Conservation (phyloP, 2,888 invertebrate genomes). For the Rhamnusium bicolor region DNA sequence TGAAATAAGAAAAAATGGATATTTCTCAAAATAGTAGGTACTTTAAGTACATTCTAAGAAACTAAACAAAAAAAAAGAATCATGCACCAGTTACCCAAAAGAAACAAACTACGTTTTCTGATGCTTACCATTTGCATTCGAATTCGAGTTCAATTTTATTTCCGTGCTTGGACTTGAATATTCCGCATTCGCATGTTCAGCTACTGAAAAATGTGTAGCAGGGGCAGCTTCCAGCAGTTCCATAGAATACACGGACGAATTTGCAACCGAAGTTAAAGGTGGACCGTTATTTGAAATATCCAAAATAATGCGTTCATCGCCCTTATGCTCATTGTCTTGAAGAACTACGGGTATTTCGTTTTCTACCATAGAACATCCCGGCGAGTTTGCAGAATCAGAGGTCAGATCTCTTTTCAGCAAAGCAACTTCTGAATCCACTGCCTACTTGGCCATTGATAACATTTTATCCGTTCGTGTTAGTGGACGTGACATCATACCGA, state of each 20-base stretch:
- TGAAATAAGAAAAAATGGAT: not conserved
- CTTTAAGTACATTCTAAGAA: no score
- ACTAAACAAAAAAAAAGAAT: not conserved
- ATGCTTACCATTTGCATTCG: conserved; percentile 1
- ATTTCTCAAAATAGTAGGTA: no score
- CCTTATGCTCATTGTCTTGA: not conserved
- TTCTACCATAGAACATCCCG: no score
- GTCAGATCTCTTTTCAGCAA: not conserved
- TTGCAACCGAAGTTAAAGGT: not conserved
- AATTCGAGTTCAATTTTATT: not conserved
- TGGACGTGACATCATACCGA: conserved; percentile 1
- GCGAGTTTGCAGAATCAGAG: not conserved
- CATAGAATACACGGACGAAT: conserved; percentile 1
- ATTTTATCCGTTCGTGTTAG: conserved; percentile 5
- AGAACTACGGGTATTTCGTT: not conserved
- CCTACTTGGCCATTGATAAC: not conserved
- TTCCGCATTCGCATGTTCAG: conserved; percentile 7
- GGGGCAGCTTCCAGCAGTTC: conserved; percentile 1
- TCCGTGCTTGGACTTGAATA: not conserved
- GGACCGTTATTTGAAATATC: not conserved
- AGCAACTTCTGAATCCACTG: not conserved
- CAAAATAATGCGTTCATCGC: no score
- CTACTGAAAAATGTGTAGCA: conserved; percentile 1
- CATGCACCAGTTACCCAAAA: not conserved
- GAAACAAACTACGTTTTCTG: not conserved